Base-by-base conservation (phyloP, 2,888 invertebrate species). In the Andrena praecox region DNA sequence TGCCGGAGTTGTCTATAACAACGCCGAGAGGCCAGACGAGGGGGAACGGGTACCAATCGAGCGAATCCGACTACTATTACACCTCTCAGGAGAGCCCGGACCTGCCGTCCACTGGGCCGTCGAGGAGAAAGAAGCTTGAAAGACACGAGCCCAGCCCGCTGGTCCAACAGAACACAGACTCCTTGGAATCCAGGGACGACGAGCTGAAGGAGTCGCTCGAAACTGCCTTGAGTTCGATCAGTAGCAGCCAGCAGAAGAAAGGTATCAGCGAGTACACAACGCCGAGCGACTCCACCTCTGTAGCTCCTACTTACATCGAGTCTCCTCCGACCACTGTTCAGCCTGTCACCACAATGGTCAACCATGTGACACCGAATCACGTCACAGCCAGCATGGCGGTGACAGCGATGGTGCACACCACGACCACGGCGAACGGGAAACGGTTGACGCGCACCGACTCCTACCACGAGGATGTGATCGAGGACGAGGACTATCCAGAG, bases 191-290 rank as follows among this genome's bases (percentile, higher is more conserved):
- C 0, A 93, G 94, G 24, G 95, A 95, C 80, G 95, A 95, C 85
- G 95, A 95, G 73, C 88, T 95, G 69, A 95, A 95, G 85, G 95
- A 95, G 85, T 95, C 95, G 0, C 95, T 95, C 87, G 95, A 95
- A 81, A 95, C 95, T 20, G 95, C 95, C 1, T 93, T 95, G 60
- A 95, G 92, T 88, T 91, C 94, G 72, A 89, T 91, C 2, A 91
- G 93, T 62, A 94, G 94, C 84, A 91, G 91, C 52, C 94, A 94
- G 68, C 91, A 86, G 24, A 90, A 87, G 48, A 92, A 92, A 79
- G 90, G 86, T 4, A 91, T 89, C 78, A 91, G 86, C 82, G 93
- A 93, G 24, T 93, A 93, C 35, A 91, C 93, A 8, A 91, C 91
- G 0, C 89, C 90, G 6, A 90, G 87, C 24, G 92, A 93, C 5